phyloP scores from a whole-genome alignment of 2,888 invertebrate species.

The Hirtodrosophila confusa region DNA sequence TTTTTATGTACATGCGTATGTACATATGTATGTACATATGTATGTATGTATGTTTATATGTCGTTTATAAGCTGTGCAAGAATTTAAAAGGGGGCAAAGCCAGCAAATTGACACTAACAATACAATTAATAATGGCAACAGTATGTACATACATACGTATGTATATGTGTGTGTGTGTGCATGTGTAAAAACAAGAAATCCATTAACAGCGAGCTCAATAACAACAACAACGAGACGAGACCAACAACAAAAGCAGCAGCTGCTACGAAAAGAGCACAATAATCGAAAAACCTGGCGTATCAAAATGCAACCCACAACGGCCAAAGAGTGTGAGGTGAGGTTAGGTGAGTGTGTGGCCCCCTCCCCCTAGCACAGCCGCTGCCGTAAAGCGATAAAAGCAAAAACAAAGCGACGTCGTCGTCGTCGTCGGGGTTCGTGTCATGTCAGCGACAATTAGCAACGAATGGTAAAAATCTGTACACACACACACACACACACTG shows the following conservation, averaged over 20 bases:
- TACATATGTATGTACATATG: no score
- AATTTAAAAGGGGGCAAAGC: constrained; percentile 28
- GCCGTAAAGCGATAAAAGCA: constrained; percentile 33
- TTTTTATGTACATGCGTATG: no score
- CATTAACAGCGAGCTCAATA: constrained; percentile 50
- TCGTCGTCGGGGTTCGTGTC: constrained; percentile 46
- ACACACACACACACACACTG: constrained; percentile 29
- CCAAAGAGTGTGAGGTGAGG: constrained; percentile 33
- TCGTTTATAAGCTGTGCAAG: constrained; percentile 49
- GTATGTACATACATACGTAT: constrained; percentile 6
- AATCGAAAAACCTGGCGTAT: constrained; percentile 70
- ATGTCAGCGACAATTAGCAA: constrained; percentile 75
- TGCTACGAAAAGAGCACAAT: constrained; percentile 60
- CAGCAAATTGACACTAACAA: constrained; percentile 48
- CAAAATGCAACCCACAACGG: constrained; percentile 76
- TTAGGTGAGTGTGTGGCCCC: constrained; percentile 15
- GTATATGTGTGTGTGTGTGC: constrained; percentile 27
- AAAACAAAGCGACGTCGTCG: constrained; percentile 47
- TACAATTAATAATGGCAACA: constrained; percentile 63
- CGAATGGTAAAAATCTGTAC: constrained; percentile 67
- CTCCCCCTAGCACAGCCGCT: constrained; percentile 1
- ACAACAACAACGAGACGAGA: constrained; percentile 47
- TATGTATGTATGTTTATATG: constrained; percentile 6
- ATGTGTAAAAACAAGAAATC: constrained; percentile 51
- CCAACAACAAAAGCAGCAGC: constrained; percentile 50